Base-by-base conservation (phyloP, 2,113 vertebrate species). In the Phycodurus eques region DNA sequence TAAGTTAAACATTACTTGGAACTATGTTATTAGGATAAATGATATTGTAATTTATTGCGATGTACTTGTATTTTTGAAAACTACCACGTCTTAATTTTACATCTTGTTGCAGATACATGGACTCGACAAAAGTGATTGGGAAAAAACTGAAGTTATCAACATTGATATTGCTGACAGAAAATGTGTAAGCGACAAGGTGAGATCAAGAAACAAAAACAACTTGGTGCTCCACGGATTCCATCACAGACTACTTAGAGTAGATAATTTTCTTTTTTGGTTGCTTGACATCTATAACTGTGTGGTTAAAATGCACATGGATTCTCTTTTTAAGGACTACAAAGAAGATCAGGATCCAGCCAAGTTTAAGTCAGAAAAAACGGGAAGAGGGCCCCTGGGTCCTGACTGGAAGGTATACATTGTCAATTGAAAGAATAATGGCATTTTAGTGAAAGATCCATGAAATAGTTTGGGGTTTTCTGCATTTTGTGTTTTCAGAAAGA, bases 151-250 rank as follows among this genome's bases (percentile, higher is more conserved):
- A 68, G 86, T 94, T 35, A 66, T 96, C 74, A 75, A 96, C 76
- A 95, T 99, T 86, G 95, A 99, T 89, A 98, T 99, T 78, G 96
- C 93, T 79, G 96, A 99, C 77, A 92, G 88, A 69, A 93, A 66
- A 72, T 87, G 89, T 79, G 92, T 96, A 7, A 90, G 86, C 56
- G 13, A 89, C 76, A 96, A 95, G 94, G 97, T 98, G 70, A 86
- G 75, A 59, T 39, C 2, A 39, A 39, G 6, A 10, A 22, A 19
- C 54, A 19, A 53, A 60, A 2, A 43, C 8, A 62, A 8, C 12
- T 27, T 33, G 20, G 35, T 14, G 43, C 43, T 8, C 17, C 13
- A 47, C n/a, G 0, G 22, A 8, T 66, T 66, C 27, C n/a, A 49
- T 66, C 44, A 31, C 64, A 8, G 44, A 22, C 51, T 12, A 47